A percentile compares a stretch with the other conserved stretches of the same genome.
These are phyloP conservation scores for rat (Rattus norvegicus) DNA, from an alignment of 2,113 vertebrate genomes.

Conservation along the genomic window DNA sequence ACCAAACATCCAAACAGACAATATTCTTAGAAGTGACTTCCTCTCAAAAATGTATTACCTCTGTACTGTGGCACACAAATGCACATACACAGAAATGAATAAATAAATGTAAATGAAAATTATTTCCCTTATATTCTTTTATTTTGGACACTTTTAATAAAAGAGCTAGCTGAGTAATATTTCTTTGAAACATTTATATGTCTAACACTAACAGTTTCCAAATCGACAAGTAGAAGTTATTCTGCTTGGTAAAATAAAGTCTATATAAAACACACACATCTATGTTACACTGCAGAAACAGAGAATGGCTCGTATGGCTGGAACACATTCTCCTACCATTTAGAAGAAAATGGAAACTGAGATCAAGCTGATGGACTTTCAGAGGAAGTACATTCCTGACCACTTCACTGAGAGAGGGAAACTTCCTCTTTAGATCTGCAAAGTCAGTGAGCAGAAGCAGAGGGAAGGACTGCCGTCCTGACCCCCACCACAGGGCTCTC, in stretches of 20 bases:
- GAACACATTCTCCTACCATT: neutral
- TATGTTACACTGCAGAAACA: neutral
- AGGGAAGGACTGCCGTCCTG: neutral
- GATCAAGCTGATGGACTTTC: neutral
- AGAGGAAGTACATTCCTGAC: neutral
- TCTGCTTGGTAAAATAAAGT: neutral
- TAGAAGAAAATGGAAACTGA: neutral
- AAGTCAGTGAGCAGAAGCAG: neutral
- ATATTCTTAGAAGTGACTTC: conserved; percentile 5
- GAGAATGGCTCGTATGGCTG: neutral
- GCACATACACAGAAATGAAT: neutral
- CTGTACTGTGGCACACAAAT: too few relatives aligned
- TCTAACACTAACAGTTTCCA: neutral
- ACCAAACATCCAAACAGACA: neutral
- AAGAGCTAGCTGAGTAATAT: neutral
- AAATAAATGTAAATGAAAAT: neutral
- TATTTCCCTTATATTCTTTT: neutral
- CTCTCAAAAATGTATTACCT: neutral
- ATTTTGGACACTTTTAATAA: neutral
- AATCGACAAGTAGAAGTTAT: neutral
- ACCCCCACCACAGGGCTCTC: neutral
- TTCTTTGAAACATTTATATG: neutral
- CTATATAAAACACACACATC: neutral
- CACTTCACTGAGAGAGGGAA: neutral
- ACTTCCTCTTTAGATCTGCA: neutral